Conservation (phyloP, 35 echinoderm and acorn worm genomes). For the Lytechinus variegatus region DNA sequence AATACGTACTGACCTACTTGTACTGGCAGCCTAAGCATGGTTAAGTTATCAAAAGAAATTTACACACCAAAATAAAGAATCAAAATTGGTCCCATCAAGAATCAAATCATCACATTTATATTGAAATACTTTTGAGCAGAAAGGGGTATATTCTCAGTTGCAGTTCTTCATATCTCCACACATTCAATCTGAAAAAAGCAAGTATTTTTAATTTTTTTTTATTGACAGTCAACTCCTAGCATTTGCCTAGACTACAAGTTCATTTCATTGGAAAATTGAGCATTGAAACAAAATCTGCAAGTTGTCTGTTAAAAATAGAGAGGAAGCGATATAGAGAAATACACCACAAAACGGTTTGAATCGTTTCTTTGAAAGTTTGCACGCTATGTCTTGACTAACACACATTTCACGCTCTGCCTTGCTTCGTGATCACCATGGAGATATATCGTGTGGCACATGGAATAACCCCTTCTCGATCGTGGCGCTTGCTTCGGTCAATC, state of each 20-base stretch:
- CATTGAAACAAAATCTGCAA: not conserved
- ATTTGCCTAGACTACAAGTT: not conserved
- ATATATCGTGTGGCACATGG: not conserved
- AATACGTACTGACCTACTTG: not conserved
- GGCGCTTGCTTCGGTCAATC: not conserved
- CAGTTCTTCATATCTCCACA: not conserved
- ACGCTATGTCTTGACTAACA: not conserved
- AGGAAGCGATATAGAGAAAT: not conserved
- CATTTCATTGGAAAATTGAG: not conserved
- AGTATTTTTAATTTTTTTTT: not conserved
- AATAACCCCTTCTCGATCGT: not conserved
- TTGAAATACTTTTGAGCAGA: not conserved
- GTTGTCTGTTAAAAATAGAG: not conserved
- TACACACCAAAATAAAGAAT: not conserved
- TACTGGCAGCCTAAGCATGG: not conserved
- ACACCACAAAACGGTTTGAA: not conserved
- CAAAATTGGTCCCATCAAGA: not conserved
- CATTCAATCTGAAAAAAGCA: not conserved
- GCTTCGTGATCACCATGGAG: not conserved
- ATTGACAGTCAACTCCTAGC: not conserved
- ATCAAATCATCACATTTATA: not conserved
- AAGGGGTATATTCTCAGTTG: not conserved
- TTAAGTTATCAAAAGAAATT: not conserved
- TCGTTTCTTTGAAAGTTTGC: not conserved
- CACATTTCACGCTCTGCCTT: not conserved